Base-by-base conservation (phyloP, 1,140 invertebrate species). In the Wiebesia pumilae region DNA sequence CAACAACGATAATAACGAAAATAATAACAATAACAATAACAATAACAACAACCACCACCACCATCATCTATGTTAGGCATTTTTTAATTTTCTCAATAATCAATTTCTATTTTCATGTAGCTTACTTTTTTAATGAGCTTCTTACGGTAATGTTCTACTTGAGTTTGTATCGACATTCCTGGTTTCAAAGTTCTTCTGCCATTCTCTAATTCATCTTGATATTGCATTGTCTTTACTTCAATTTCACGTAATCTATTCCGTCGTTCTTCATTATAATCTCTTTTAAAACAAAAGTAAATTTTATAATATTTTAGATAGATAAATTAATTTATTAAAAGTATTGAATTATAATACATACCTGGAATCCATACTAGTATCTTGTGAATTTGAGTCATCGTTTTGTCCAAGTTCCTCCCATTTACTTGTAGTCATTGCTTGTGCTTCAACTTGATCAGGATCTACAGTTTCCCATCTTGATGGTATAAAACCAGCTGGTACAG, bases 401-500 rank as follows among this genome's bases (percentile, higher is more conserved):
- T 95, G 94, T 89, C 96, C 96, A 83, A 97, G 92, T 89, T 96
- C 93, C 90, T 98, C 97, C 97, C 97, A 98, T 92, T 98, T 98
- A 86, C 97, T 97, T 4, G 97, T 97, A 3, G 97, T 98, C 94
- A 98, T 97, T 35, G 97, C 97, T 93, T 98, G 97, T 27, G 97
- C 97, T 92, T 98, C 97, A 43, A 97, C 90, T 92, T 97, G 95
- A 90, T 97, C 96, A 2, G 97, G 97, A 94, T 98, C 98, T 12
- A 99, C 97, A 43, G 97, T 98, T 95, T 99, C 98, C 98, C 98
- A 99, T 91, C 98, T 97, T 0, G 98, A 98, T 16, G 97, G 97
- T 65, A 98, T 96, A 94, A 97, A 97, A 58, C 95, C 95, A 24
- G 96, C 96, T 67, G 95, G 94, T 88, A 94, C 92, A 65, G 90